phyloP scores from a whole-genome alignment of 92 coral and sea anemone species.

The Blastomussa wellsi region DNA sequence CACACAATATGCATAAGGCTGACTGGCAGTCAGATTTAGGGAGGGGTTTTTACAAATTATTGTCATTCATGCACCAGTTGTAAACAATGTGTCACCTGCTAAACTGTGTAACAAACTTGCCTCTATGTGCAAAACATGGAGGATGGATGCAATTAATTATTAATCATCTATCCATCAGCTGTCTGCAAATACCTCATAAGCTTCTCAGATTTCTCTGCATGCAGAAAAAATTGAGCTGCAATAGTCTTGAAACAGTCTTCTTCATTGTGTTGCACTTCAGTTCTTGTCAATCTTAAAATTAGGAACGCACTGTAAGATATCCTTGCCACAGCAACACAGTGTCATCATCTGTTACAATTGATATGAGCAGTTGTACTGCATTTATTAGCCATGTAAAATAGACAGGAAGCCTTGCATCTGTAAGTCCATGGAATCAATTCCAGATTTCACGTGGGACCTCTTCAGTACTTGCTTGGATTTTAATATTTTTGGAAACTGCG shows the following conservation, averaged over 20 bases:
- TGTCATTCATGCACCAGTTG: background rate
- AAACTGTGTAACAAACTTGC: background rate
- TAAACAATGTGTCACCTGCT: constrained; percentile 41
- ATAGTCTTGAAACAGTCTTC: background rate
- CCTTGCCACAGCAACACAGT: background rate
- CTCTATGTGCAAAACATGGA: constrained; percentile 26
- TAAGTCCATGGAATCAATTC: constrained; percentile 85
- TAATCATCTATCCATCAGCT: constrained; percentile 12
- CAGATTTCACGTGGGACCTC: constrained; percentile 82
- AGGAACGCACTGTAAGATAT: background rate
- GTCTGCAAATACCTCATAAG: constrained; percentile 26
- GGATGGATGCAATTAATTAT: constrained; percentile 25
- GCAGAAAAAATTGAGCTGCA: constrained; percentile 19
- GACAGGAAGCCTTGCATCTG: background rate
- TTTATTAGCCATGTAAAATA: background rate
- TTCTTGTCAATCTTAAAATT: background rate
- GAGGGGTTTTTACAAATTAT: background rate
- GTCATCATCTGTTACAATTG: background rate
- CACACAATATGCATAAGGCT: background rate
- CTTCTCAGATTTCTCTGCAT: constrained; percentile 7
- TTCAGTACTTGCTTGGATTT: constrained; percentile 77
- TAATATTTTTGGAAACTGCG: constrained; percentile 66
- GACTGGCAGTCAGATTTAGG: background rate
- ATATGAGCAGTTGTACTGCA: background rate
- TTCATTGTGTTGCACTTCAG: background rate